Conservation (phyloP, 1,140 invertebrate genomes). For the Akabosia matsudoensis region DNA sequence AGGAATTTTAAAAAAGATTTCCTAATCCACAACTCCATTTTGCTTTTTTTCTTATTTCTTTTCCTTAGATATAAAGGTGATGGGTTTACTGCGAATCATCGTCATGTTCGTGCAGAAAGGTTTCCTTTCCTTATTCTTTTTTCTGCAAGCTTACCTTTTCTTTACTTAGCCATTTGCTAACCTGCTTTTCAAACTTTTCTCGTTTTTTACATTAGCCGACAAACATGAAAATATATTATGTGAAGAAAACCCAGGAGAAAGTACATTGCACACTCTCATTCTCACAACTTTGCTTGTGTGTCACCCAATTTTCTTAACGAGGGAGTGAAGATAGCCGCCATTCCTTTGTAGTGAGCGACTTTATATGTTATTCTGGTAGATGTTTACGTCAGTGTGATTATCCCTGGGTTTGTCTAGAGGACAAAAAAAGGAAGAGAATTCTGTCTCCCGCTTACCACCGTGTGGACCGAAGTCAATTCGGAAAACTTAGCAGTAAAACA, state of each 20-base stretch:
- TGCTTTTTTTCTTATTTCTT: background rate
- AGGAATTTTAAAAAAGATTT: conserved; percentile 6
- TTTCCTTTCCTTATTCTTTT: background rate
- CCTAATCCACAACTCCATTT: conserved; percentile 10
- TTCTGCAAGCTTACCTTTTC: background rate
- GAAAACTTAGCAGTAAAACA: background rate
- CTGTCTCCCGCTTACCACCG: too few species aligned
- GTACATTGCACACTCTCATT: too few species aligned
- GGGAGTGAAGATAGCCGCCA: too few species aligned
- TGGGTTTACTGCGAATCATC: background rate
- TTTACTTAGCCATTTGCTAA: background rate
- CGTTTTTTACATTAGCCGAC: too few species aligned
- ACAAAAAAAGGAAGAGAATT: too few species aligned
- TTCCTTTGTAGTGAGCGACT: too few species aligned
- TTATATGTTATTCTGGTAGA: too few species aligned
- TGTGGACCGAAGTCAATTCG: background rate
- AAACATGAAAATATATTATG: too few species aligned
- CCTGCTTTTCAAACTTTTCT: background rate
- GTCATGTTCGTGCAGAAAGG: background rate
- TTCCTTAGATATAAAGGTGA: background rate
- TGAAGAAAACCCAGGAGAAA: too few species aligned
- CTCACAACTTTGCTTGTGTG: too few species aligned
- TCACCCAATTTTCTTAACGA: too few species aligned
- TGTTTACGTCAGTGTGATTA: background rate
- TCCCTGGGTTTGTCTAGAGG: too few species aligned